Conservation (phyloP, 2,888 invertebrate species). For the Marronus borbonicus region DNA sequence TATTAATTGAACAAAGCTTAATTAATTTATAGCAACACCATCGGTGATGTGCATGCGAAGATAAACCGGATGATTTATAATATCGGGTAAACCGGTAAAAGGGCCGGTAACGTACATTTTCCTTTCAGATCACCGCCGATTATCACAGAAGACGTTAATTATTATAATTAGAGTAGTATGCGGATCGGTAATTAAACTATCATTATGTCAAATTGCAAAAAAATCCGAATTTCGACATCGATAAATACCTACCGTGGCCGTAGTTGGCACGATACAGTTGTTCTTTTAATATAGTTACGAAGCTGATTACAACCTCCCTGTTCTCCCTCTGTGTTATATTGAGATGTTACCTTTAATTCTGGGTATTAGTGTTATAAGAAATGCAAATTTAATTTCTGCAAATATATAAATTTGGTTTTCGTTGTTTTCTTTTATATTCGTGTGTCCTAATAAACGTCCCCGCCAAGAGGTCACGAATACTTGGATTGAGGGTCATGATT, state of each 20-base stretch:
- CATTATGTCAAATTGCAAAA: neutral
- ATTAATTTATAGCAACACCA: slow-evolving; percentile 24
- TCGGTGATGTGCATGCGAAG: slow-evolving; percentile 17
- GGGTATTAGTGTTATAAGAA: too few species aligned
- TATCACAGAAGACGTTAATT: neutral
- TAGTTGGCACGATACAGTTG: too few species aligned
- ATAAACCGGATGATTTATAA: slow-evolving; percentile 7
- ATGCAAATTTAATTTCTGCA: too few species aligned
- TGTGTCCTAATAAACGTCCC: too few species aligned
- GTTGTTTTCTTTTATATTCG: too few species aligned
- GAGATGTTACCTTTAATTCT: too few species aligned
- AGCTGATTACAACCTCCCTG: too few species aligned
- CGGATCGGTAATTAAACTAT: neutral
- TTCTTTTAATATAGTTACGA: too few species aligned
- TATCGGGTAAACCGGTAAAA: slow-evolving; percentile 9
- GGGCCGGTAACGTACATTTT: neutral
- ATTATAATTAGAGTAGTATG: neutral
- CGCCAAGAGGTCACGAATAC: too few species aligned
- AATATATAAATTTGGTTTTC: too few species aligned
- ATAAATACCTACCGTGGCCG: neutral
- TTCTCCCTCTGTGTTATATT: too few species aligned
- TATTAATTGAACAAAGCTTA: slow-evolving; percentile 31
- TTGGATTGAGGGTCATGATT: too few species aligned
- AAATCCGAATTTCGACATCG: neutral
- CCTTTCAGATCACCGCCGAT: neutral